phyloP scores from a whole-genome alignment of 2,113 vertebrate genomes.

The Pelobates fuscus region DNA sequence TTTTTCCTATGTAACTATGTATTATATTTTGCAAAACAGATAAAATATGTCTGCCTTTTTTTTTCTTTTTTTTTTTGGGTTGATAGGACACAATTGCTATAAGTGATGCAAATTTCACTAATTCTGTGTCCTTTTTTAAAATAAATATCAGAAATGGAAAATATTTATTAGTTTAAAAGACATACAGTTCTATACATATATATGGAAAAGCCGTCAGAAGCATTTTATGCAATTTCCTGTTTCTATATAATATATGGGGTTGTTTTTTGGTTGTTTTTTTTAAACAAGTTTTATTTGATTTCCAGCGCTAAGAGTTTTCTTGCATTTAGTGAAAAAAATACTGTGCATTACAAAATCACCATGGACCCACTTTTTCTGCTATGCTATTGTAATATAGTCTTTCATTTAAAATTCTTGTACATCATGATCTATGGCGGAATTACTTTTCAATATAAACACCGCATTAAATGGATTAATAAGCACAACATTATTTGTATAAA shows the following conservation, averaged over 20 bases:
- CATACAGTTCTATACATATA: constrained; percentile 23
- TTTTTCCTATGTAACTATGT: constrained; percentile 30
- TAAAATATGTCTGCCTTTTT: constrained; percentile 18
- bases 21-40: constrained; percentile 40
- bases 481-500: too few species aligned
- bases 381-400: not conserved
- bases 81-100: constrained; percentile 30
- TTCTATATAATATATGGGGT: constrained; percentile 46
- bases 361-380: not conserved
- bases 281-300: constrained; percentile 28
- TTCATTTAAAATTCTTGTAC: not conserved
- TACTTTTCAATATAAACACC: too few species aligned
- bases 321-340: not conserved
- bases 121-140: constrained; percentile 36
- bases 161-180: constrained; percentile 47
- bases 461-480: too few species aligned
- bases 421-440: not conserved
- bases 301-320: constrained; percentile 14
- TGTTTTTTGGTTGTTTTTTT: too few species aligned
- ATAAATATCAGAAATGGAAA: constrained; percentile 31
- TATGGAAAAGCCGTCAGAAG: constrained; percentile 13
- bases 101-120: constrained; percentile 37
- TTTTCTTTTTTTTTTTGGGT: constrained; percentile 21
- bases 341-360: not conserved
- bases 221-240: constrained; percentile 42